Conservation (phyloP, 2,797 vertebrate genomes). For the Cynopterus sphinx region DNA sequence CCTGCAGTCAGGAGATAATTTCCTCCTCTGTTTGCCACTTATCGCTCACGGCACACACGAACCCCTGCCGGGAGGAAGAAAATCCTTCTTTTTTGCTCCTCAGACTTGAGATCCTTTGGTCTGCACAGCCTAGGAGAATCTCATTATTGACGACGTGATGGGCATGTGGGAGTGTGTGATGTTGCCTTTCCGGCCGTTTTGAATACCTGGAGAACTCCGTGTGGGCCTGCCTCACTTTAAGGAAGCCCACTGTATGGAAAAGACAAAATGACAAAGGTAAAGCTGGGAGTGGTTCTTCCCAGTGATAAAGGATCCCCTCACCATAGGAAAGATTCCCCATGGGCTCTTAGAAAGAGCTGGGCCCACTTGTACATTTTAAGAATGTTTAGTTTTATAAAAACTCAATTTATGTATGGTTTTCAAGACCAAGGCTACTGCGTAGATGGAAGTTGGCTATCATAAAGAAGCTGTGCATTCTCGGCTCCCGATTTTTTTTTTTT, state of each 20-base stretch:
- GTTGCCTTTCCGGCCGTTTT: not conserved
- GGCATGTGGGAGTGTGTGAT: not conserved
- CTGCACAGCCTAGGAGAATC: slow-evolving; percentile 25
- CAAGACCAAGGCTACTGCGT: not conserved
- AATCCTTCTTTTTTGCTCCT: not conserved
- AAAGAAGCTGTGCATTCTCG: not conserved
- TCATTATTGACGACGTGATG: not conserved
- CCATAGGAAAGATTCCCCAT: not conserved
- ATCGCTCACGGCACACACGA: not conserved
- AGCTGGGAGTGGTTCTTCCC: not conserved
- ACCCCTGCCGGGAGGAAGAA: not conserved
- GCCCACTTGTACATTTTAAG: not conserved
- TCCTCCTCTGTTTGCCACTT: not conserved
- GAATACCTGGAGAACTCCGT: not conserved
- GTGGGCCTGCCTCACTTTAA: rapidly evolving
- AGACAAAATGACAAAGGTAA: not conserved
- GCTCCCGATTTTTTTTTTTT: not conserved
- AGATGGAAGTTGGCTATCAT: not conserved
- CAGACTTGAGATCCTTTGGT: slow-evolving; percentile 20
- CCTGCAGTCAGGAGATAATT: not conserved
- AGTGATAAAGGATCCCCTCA: rapidly evolving
- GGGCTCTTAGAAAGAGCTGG: not conserved
- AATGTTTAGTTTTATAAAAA: not conserved
- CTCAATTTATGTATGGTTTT: not conserved
- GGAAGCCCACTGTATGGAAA: not conserved